A percentile compares a stretch with the other conserved stretches of the same genome.
phyloP scores from a whole-genome alignment of 2,888 invertebrate species.

The Tipula helvola region DNA sequence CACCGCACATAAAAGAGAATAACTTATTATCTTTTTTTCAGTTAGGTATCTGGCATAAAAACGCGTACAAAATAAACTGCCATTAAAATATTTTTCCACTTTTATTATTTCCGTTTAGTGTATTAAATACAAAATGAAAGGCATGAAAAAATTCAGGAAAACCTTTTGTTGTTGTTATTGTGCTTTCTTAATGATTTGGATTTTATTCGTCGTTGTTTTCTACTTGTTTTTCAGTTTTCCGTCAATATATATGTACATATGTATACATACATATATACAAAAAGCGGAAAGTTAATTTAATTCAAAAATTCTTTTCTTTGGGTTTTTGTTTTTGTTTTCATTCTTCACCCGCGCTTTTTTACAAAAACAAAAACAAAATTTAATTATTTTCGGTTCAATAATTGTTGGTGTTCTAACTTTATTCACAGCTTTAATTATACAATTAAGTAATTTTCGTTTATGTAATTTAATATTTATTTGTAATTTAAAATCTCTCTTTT shows the following conservation, averaged over 20 bases:
- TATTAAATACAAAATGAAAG: not conserved
- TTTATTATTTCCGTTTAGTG: not conserved
- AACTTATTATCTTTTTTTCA: not conserved
- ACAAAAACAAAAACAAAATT: not conserved
- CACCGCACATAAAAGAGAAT: not conserved
- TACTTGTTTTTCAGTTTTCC: not conserved
- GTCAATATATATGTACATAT: not conserved
- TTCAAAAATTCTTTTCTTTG: not conserved
- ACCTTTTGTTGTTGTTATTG: not conserved
- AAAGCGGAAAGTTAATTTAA: not conserved
- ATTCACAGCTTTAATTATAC: not conserved
- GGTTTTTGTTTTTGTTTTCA: not conserved
- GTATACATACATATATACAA: not conserved
- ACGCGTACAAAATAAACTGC: not conserved
- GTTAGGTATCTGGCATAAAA: not conserved
- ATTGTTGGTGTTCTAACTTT: not conserved
- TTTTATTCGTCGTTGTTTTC: not conserved
- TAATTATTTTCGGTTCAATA: not conserved
- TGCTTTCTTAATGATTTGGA: not conserved
- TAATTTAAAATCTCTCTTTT: constrained; percentile 23
- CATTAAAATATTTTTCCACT: constrained; percentile 4
- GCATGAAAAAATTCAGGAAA: not conserved
- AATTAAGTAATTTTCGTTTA: not conserved
- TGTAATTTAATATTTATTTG: not conserved
- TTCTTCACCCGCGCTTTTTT: not conserved